Percentiles rank a stretch among this genome's conserved stretches.
Conservation (phyloP, 35 echinoderm and acorn worm species). For the Anneissia japonica region DNA sequence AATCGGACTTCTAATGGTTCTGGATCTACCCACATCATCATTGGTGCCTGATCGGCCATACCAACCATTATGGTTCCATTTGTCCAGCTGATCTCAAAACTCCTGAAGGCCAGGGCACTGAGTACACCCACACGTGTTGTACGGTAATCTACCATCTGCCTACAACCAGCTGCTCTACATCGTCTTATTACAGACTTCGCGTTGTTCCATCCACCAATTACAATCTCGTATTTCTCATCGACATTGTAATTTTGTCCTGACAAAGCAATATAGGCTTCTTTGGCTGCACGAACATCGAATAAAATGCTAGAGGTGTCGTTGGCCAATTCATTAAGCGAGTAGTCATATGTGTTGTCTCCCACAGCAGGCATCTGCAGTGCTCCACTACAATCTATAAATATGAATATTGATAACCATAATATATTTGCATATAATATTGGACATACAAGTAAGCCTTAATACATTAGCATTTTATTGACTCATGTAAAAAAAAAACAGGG, state of each 20-base stretch:
- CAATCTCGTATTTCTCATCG: constrained; percentile 9
- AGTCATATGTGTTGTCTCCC: background rate
- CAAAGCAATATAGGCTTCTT: background rate
- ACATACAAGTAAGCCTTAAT: too few relatives aligned
- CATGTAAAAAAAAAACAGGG: too few relatives aligned
- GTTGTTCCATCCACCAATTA: constrained; percentile 15
- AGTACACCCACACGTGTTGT: background rate
- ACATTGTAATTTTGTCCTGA: background rate
- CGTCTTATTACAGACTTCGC: background rate
- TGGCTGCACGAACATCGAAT: constrained; percentile 21
- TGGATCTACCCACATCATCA: constrained; percentile 12
- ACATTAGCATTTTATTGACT: too few relatives aligned
- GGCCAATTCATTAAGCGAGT: background rate
- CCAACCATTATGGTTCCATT: constrained; percentile 12
- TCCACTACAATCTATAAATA: background rate
- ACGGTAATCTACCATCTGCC: background rate
- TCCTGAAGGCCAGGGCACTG: background rate
- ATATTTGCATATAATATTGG: too few relatives aligned
- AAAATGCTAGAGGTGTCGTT: background rate
- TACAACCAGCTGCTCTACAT: background rate
- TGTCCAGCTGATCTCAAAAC: constrained; percentile 6
- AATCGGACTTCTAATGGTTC: constrained; percentile 2
- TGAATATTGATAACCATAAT: too few relatives aligned
- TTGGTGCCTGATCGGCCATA: background rate
- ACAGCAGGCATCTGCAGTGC: background rate